These are phyloP conservation scores for Steinernema scapterisci DNA, from an alignment of 2,888 invertebrate genomes.

Conservation along the genomic window DNA sequence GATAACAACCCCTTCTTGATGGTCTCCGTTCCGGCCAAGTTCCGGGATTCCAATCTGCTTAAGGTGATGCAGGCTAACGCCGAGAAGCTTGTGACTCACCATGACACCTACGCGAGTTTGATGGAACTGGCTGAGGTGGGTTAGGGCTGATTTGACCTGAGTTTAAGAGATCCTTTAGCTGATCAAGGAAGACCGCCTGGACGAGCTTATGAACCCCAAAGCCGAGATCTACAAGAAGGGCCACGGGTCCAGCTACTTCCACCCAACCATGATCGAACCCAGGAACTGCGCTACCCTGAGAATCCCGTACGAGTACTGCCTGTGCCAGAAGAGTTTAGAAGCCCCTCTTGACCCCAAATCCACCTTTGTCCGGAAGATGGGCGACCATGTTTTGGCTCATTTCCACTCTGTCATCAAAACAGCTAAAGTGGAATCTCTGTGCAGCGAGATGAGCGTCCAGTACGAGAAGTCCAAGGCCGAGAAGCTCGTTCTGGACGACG, in stretches of 20 bases:
- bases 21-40: conserved; percentile 39
- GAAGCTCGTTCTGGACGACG: neutral
- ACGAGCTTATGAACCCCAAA: neutral
- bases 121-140: conserved; percentile 42
- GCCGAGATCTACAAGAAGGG: neutral
- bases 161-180: too few relatives aligned
- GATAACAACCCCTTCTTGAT: conserved; percentile 34
- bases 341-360: neutral
- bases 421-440: neutral
- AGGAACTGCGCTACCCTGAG: conserved; percentile 42
- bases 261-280: neutral
- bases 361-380: neutral
- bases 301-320: conserved; percentile 45
- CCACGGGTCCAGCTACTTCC: neutral
- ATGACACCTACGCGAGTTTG: conserved; percentile 45
- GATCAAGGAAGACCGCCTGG: neutral
- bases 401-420: neutral
- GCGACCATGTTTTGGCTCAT: neutral
- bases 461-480: neutral
- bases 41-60: conserved; percentile 37
- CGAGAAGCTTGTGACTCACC: conserved; percentile 42
- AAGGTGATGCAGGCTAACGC: conserved; percentile 40
- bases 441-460: too few relatives aligned
- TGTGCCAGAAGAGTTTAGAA: conserved; percentile 34
- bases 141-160: too few relatives aligned